Evolutionary conservation across 2,888 invertebrate genomes (phyloP).

Genomic region (Protodeltote pygarga): DNA sequence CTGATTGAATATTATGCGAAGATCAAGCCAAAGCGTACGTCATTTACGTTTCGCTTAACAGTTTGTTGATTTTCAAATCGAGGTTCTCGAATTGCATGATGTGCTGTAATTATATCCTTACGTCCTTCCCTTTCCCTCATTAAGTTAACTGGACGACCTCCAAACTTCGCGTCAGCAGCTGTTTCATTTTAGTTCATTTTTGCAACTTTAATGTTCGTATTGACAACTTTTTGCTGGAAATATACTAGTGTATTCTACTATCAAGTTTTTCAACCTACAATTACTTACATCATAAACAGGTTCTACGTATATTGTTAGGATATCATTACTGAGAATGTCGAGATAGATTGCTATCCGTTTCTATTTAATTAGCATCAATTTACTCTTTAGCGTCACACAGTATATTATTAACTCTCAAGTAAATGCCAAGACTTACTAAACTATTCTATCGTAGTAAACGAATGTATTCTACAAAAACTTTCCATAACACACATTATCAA

Average conservation of each 20-base stretch:
- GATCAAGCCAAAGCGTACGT: constrained; percentile 26
- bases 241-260: constrained; percentile 8
- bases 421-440: no score
- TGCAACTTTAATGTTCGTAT: constrained; percentile 17
- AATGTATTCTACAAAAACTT: constrained; percentile 38
- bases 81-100: constrained; percentile 45
- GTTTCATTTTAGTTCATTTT: constrained; percentile 41
- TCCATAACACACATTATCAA: constrained; percentile 43
- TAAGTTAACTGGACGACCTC: constrained; percentile 61
- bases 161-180: constrained; percentile 52
- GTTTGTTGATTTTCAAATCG: constrained; percentile 40
- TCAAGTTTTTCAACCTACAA: constrained; percentile 13
- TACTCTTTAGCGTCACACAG: not conserved
- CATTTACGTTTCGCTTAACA: constrained; percentile 27
- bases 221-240: constrained; percentile 22
- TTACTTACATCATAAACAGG: constrained; percentile 1
- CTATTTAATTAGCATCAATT: not conserved
- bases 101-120: constrained; percentile 57
- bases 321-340: not conserved
- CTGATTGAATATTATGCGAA: constrained; percentile 50
- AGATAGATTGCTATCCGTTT: not conserved
- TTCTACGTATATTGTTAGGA: constrained; percentile 4
- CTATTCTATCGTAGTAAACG: no score
- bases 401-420: not conserved
- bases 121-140: constrained; percentile 57